phyloP scores from a whole-genome alignment of 2,113 vertebrate species.

The Phrynosoma blainvillii region DNA sequence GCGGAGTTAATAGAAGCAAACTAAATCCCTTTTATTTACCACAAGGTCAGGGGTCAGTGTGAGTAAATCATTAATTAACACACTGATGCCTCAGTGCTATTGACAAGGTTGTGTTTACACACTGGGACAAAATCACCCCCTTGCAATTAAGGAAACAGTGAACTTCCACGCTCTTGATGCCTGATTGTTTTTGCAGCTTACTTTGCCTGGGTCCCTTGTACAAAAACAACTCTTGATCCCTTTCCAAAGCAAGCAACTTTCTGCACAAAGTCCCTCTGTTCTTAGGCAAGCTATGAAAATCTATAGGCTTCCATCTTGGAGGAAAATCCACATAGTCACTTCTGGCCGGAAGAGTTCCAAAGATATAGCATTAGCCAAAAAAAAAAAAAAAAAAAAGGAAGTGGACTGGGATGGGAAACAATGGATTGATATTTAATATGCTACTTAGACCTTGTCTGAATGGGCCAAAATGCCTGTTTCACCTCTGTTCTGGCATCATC shows the following conservation, averaged over 20 bases:
- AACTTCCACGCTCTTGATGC: slow-evolving; percentile 55
- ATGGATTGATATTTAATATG: too few species aligned
- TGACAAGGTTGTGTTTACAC: slow-evolving; percentile 79
- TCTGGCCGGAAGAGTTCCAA: too few species aligned
- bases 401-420: too few species aligned
- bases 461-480: too few species aligned
- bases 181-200: slow-evolving; percentile 34
- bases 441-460: too few species aligned
- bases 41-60: slow-evolving; percentile 79
- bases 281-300: not conserved
- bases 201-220: slow-evolving; percentile 4
- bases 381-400: too few species aligned
- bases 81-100: slow-evolving; percentile 72
- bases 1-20: slow-evolving; percentile 76
- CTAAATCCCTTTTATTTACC: slow-evolving; percentile 81
- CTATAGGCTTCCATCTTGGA: not conserved
- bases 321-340: not conserved
- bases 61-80: slow-evolving; percentile 85
- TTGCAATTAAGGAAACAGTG: slow-evolving; percentile 64
- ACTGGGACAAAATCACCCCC: slow-evolving; percentile 73
- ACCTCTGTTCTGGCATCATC: too few species aligned
- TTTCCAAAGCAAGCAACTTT: not conserved
- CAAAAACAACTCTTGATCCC: slow-evolving; percentile 13
- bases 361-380: not conserved
- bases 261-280: not conserved